Base-by-base conservation (phyloP, 2,888 invertebrate species). In the Trypoxylon attenuatum region DNA sequence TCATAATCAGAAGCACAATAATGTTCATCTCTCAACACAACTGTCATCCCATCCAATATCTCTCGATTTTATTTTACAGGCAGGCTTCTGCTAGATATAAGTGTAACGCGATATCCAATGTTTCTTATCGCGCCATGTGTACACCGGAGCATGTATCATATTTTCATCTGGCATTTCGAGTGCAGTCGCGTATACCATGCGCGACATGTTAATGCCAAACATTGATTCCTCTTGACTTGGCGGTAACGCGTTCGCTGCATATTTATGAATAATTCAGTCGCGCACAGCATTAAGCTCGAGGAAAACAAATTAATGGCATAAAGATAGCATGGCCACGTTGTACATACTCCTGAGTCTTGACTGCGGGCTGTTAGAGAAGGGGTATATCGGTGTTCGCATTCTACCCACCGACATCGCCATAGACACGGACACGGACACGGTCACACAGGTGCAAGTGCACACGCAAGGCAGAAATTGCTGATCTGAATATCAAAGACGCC, bases 401-500 rank as follows among this genome's bases (percentile, higher is more conserved):
- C n/a, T n/a, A n/a, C n/a, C n/a, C n/a, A 45, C 25, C 25, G 25
- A 25, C 25, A 13, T 10, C 33, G 29, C n/a, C n/a, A n/a, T n/a
- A n/a, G n/a, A 45, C 53, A 64, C 50, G 45, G 33, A 49, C 65
- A 45, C 58, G 53, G 66, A 54, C 39, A 45, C 50, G 18, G 49
- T 47, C 25, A 29, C 57, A 45, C 64, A 58, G 65, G 53, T 66
- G 64, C 52, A 58, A 53, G 45, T 39, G 58, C 50, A 49, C 65
- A 66, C 65, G 65, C 53, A 39, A 64, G 16, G 45, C 45, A 46
- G 58, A 60, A 66, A 73, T 69, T 58, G 55, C 63, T 61, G 70
- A 77, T 77, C 77, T 77, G 67, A 77, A 77, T 77, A 77, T 77
- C 77, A 77, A 77, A 76, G 77, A 69, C 50, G 66, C 77, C 75